Evolutionary conservation across 2,113 vertebrate species (phyloP), one percentile per base, ranked within the genome.

Genomic region (Anhinga anhinga): DNA sequence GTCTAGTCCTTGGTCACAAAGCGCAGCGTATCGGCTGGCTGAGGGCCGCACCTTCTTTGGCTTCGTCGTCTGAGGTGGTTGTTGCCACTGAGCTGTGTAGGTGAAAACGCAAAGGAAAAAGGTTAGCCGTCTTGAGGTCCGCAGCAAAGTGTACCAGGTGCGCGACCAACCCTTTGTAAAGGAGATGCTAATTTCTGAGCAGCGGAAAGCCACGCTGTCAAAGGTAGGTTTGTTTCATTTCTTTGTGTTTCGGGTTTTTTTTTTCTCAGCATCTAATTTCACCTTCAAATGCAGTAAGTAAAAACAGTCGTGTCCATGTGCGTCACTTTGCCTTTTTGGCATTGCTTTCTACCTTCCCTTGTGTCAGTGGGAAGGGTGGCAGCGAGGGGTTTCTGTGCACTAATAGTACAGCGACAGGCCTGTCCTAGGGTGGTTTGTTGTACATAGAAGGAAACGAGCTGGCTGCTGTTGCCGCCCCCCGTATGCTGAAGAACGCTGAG

Each of bases 1-100:
- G 81, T 99, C 99, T 96, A 99, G 98, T 82, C 99, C 99, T 97
- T 99, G 98, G 98, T 99, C 99, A 40, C 99, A 99, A 93, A 99
- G 99, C 8, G 99, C 99, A 23, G 99, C 99, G 4, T 99, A 99
- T 91, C 99, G 99, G 95, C 99, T 99, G 92, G 99, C 97, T 5
- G 99, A 99, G 40, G 99, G 99, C 86, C 99, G 99, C 86, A 99
- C 99, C 96, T 99, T 99, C 97, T 99, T 99, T 82, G 99, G 99
- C 97, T 99, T 99, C 63, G 99, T 99, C 78, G 98, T 98, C 94
- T 99, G 98, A 67, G 99, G 95, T 56, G 98, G 99, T 97, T 99
- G 99, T 96, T 99, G 99, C 99, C 99, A 99, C 94, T 99, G 99
- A 97, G 99, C 99, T 99, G 36, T 1, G 36, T 1, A 84, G 96